phyloP scores from a whole-genome alignment of 2,113 vertebrate species.

The Tamias sibiricus region DNA sequence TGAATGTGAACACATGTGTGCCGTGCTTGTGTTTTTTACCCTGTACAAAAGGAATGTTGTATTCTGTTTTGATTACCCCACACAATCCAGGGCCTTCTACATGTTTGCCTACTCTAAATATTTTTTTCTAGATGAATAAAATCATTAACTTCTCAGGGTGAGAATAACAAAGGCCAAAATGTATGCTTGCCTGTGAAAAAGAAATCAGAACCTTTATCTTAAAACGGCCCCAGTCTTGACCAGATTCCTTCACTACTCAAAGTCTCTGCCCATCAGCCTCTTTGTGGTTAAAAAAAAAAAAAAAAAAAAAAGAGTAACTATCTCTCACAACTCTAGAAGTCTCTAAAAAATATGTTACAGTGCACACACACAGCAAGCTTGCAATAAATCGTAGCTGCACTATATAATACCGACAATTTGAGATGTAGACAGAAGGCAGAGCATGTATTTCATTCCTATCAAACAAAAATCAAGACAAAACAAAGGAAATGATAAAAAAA shows the following conservation, averaged over 20 bases:
- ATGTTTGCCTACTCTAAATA: not conserved
- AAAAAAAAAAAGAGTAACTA: not conserved
- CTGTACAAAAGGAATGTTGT: not conserved
- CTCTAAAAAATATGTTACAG: not conserved
- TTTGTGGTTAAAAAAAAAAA: slow-evolving; percentile 63
- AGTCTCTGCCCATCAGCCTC: not conserved
- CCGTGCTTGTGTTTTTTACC: not conserved
- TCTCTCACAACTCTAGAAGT: not conserved
- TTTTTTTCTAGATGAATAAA: not conserved
- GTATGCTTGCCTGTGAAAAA: not conserved
- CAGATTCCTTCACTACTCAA: not conserved
- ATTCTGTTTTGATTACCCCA: not conserved
- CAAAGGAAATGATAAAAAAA: slow-evolving; percentile 53
- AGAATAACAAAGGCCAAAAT: not conserved
- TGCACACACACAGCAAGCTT: not conserved
- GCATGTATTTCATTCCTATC: not conserved
- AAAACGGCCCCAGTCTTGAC: not conserved
- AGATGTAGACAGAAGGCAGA: not conserved
- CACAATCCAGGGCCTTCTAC: not conserved
- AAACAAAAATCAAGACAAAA: slow-evolving; percentile 29
- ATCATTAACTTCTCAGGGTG: not conserved
- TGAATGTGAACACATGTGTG: not conserved
- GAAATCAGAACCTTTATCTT: not conserved
- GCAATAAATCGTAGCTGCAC: not conserved
- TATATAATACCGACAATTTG: not conserved